Base-by-base conservation (phyloP, 2,888 invertebrate species). In the Rhodophaea formosa region DNA sequence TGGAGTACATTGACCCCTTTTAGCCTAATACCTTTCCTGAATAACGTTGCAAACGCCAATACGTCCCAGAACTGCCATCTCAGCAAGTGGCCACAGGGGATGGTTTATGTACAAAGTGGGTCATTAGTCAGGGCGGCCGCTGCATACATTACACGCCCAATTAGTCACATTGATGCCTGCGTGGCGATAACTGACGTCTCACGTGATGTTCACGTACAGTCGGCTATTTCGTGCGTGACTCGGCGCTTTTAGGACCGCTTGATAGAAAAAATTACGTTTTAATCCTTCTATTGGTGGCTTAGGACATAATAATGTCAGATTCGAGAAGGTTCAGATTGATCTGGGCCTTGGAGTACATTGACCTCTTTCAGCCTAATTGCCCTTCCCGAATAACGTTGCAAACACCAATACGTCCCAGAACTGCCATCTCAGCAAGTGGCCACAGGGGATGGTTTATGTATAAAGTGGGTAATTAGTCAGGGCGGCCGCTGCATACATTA, bases 91-190 rank as follows among this genome's bases (percentile, higher is more conserved):
- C 67, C 60, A 68, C 74, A 75, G 74, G 71, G 68, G 64, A 69
- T 64, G 70, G 73, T 72, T 71, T 71, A 64, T 63, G 71, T 66
- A 59, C 69, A 70, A 70, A 72, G 75, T 62, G 65, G 66, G 64
- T 77, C 82, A 87, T 88, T 86, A 86, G 78, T 87, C 82, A 85
- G 73, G 5, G 69, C 68, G 77, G 70, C 70, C 73, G 66, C 70
- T 66, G 84, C 83, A 86, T 87, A 85, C 80, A 84, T 88, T 88
- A 86, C 75, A 80, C 70, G 82, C 74, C 77, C 86, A 86, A 88
- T 88, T 88, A 88, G 86, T 82, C 80, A 80, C 80, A 86, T 85
- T 85, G 86, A 86, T 81, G 81, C 75, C 71, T 71, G 75, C 74
- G 74, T 71, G 72, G 74, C 64, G 82, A 86, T 84, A 82, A 81